Base-by-base conservation (phyloP, 2,888 invertebrate genomes). In the Idaea aversata region DNA sequence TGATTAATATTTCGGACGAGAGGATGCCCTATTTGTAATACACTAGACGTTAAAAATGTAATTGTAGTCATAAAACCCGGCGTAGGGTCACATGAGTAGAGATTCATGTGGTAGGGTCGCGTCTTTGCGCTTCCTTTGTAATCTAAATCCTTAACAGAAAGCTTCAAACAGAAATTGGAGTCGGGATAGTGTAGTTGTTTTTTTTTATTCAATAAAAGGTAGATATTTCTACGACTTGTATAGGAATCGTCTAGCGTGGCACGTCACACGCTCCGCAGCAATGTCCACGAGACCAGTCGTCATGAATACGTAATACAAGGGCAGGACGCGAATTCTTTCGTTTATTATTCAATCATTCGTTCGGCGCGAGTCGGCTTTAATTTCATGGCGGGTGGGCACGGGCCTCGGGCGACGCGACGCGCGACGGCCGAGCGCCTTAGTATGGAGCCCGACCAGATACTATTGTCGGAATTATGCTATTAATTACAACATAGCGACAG, bases 301-400 rank as follows among this genome's bases (percentile, higher is more conserved):
- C 91, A 92, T 93, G 91, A 92, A 93, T 93, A 92, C 92, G 85
- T 92, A 92, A 93, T 90, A 89, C 88, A 90, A 90, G 91, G 88
- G 85, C 88, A 90, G 88, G 88, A 90, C 88, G 91, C 90, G 89
- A 90, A 91, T 92, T 91, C 92, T 93, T 93, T 92, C 93, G 91
- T 92, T 91, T 93, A 93, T 93, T 93, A 93, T 93, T 92, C 93
- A 93, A 93, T 93, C 93, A 93, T 90, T 93, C 92, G 92, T 93
- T 91, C 88, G 91, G 89, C 84, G 91, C 87, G 90, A 91, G 89
- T 91, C 91, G 91, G 89, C 88, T 92, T 92, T 93, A 93, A 92
- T 93, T 93, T 93, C 93, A 93, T 93, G 93, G 89, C 88, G 90
- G 91, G 87, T 92, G 91, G 88, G 91, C 93, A 91, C 90, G 79